Percentiles rank a stretch among this genome's conserved stretches.
Conservation (phyloP, 2,797 vertebrate species). For the Tangara arthus region DNA sequence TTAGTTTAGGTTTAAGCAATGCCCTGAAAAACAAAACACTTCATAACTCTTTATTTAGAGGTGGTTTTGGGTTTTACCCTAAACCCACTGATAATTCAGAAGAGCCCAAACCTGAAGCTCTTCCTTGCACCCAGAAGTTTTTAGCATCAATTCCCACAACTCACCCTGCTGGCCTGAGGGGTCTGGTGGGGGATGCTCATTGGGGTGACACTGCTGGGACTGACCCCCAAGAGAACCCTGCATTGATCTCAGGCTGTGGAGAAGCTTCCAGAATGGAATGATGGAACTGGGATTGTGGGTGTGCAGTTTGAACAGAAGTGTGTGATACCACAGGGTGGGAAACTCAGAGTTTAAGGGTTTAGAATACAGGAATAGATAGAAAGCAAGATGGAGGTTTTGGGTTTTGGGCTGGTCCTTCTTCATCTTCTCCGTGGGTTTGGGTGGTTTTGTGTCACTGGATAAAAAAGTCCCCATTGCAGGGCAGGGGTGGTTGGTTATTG, state of each 20-base stretch:
- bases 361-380: too few relatives aligned
- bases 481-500: neutral
- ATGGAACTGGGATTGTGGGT: neutral
- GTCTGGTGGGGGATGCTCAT: rapidly evolving
- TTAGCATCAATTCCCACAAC: neutral
- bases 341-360: too few relatives aligned
- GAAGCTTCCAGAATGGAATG: neutral
- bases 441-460: neutral
- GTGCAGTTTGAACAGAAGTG: neutral
- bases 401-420: neutral
- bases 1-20: neutral
- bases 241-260: rapidly evolving
- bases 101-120: neutral
- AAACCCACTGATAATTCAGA: neutral
- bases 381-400: too few relatives aligned
- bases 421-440: neutral
- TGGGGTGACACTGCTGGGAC: neutral
- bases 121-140: neutral
- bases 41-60: neutral
- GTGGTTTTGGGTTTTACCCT: neutral
- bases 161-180: neutral
- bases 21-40: rapidly evolving
- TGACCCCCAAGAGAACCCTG: neutral
- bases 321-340: too few relatives aligned
- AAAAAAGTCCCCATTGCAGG: neutral